Evolutionary conservation across 2,113 vertebrate species (phyloP), one percentile per base, ranked within the genome.

Genomic region (Amblyopsis rosae): DNA sequence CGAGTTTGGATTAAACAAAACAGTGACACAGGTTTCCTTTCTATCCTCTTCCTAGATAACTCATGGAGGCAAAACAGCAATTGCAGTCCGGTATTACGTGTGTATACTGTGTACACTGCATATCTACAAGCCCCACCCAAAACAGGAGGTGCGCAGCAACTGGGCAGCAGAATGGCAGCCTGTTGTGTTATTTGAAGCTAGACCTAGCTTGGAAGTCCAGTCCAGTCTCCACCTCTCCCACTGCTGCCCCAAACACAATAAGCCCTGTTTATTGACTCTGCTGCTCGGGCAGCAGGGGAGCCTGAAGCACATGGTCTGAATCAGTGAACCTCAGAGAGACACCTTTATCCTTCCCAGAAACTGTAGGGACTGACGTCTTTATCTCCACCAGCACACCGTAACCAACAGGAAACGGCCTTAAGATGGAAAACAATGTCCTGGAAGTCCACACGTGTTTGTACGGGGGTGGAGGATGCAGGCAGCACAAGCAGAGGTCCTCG

Each of bases 221-320:
- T 53, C 49, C 35, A 73, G 69, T 80, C 70, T 33, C 69, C 72
- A 75, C 66, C 7, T 62, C 72, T 79, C 70, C 81, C 67, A 69
- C 82, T 82, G 73, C 73, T 63, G 64, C 56, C 76, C 73, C 74
- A 77, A 88, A 79, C 72, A 91, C 87, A 90, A 91, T 86, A 85
- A 86, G 73, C 57, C 17, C 69, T 90, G 91, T 92, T 90, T 92
- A 87, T 90, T 90, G 86, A 89, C 81, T 85, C 77, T 83, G 75
- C 83, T 77, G 54, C 66, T 74, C 62, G 72, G 66, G 63, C 67
- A 74, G 68, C 75, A 51, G 71, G 81, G 79, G 77, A 87, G 84
- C 77, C 68, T 81, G 81, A 77, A 87, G 83, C 86, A 89, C 81
- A 87, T 85, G 88, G 82, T 35, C 79, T 65, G 70, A 77, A 82